phyloP scores from a whole-genome alignment of 2,888 invertebrate genomes.

The Drosophila greeni region DNA sequence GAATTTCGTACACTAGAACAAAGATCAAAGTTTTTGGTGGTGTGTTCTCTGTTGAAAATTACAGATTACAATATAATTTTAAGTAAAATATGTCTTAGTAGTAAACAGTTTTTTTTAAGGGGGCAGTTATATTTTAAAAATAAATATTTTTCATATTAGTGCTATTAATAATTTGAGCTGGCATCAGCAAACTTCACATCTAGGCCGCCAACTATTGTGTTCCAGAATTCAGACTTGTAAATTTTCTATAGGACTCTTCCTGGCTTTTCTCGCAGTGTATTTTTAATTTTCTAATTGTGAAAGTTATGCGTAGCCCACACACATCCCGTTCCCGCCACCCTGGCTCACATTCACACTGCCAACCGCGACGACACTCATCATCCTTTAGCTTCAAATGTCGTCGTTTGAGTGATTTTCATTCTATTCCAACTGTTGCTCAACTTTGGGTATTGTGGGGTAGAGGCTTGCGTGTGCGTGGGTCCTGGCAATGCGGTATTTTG shows the following conservation, averaged over 20 bases:
- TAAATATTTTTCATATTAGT: too few relatives aligned
- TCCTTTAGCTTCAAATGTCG: constrained; percentile 37
- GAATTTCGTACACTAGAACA: constrained; percentile 25
- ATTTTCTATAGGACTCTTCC: neutral
- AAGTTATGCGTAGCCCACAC: constrained; percentile 48
- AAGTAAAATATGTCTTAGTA: neutral
- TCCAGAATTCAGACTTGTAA: neutral
- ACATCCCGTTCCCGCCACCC: constrained; percentile 10
- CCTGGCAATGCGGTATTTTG: constrained; percentile 43
- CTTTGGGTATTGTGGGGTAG: constrained; percentile 13
- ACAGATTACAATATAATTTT: neutral
- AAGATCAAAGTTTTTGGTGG: constrained; percentile 6
- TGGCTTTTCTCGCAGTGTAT: constrained; percentile 41
- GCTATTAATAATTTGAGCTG: too few relatives aligned
- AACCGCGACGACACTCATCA: constrained; percentile 28
- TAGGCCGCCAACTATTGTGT: neutral
- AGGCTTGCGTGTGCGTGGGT: constrained; percentile 5
- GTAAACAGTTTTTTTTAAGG: too few relatives aligned
- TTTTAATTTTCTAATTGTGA: constrained; percentile 69
- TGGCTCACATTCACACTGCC: constrained; percentile 6
- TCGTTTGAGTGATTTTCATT: constrained; percentile 64
- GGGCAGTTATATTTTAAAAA: too few relatives aligned
- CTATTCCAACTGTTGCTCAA: constrained; percentile 66
- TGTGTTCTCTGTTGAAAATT: neutral
- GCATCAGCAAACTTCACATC: too few relatives aligned